Evolutionary conservation across 2,113 vertebrate species (phyloP).

Genomic region (Corythornis madagascariensis): DNA sequence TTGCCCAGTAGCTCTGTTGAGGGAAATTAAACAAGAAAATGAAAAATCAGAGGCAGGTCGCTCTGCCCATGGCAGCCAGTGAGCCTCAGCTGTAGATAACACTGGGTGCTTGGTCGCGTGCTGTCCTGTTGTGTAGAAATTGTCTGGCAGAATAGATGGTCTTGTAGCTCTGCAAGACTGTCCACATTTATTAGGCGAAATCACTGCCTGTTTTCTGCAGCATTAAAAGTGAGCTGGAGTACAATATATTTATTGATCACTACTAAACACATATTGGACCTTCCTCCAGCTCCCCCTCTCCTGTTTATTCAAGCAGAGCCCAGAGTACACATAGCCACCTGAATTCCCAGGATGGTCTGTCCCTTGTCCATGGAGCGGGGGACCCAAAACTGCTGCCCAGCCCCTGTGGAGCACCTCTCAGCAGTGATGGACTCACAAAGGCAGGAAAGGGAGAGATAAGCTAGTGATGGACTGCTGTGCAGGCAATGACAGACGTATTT

Average conservation of each 20-base stretch:
- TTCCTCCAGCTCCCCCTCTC: background rate
- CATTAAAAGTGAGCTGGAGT: conserved; percentile 30
- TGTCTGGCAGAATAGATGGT: background rate
- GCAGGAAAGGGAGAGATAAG: background rate
- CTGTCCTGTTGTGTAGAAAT: background rate
- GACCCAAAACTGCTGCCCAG: background rate
- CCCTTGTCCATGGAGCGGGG: background rate
- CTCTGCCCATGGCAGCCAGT: background rate
- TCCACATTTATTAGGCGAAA: conserved; percentile 34
- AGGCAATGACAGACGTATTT: background rate
- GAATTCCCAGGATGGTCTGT: background rate
- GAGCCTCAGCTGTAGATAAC: background rate
- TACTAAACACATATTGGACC: background rate
- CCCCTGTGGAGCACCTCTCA: background rate
- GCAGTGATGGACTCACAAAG: background rate
- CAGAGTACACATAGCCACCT: background rate
- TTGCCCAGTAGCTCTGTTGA: background rate
- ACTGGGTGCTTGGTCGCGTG: accelerated
- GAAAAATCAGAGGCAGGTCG: background rate
- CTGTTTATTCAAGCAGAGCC: background rate
- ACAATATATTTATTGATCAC: conserved; percentile 13
- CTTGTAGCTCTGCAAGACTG: background rate
- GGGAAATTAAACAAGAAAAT: background rate
- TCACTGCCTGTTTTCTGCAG: conserved; percentile 11
- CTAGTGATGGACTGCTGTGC: accelerated